Evolutionary conservation across 2,888 invertebrate genomes (phyloP).

Genomic region (Toxonevra muliebris): DNA sequence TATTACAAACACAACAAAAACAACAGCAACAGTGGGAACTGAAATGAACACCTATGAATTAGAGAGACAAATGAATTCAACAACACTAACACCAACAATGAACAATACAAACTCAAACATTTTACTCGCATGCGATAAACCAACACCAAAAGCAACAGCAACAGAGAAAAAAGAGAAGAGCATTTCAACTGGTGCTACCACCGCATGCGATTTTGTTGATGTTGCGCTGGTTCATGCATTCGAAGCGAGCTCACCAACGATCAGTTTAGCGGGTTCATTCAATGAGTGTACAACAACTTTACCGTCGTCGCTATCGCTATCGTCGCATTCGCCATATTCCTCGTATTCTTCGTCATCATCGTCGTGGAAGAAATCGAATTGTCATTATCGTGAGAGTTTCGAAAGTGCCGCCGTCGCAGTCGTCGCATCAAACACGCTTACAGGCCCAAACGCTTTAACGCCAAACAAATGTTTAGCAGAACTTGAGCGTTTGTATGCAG

Average conservation of each 20-base stretch:
- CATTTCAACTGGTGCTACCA: constrained; percentile 9
- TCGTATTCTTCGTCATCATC: constrained; percentile 33
- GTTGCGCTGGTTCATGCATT: constrained; percentile 24
- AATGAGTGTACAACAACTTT: constrained; percentile 49
- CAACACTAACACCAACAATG: constrained; percentile 3
- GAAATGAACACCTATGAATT: constrained; percentile 19
- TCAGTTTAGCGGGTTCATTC: constrained; percentile 59
- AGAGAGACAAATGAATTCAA: background rate
- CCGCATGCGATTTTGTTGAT: constrained; percentile 7
- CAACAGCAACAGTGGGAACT: constrained; percentile 13
- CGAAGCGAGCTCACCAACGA: constrained; percentile 39
- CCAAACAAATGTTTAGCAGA: constrained; percentile 62
- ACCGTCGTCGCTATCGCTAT: constrained; percentile 25
- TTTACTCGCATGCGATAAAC: constrained; percentile 16
- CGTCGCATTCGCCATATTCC: constrained; percentile 25
- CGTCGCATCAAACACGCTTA: background rate
- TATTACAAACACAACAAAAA: constrained; percentile 24
- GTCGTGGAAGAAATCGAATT: constrained; percentile 11
- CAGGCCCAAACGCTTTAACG: constrained; percentile 42
- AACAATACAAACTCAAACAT: constrained; percentile 1
- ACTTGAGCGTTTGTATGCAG: constrained; percentile 60
- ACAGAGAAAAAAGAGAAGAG: constrained; percentile 2
- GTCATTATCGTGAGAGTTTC: constrained; percentile 20
- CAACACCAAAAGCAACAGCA: constrained; percentile 16
- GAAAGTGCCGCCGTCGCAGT: constrained; percentile 22